A percentile compares a stretch with the other conserved stretches of the same genome.
These are phyloP conservation scores for Sminthurinus aureus DNA, from an alignment of 2,888 invertebrate species.

Conservation along the genomic window DNA sequence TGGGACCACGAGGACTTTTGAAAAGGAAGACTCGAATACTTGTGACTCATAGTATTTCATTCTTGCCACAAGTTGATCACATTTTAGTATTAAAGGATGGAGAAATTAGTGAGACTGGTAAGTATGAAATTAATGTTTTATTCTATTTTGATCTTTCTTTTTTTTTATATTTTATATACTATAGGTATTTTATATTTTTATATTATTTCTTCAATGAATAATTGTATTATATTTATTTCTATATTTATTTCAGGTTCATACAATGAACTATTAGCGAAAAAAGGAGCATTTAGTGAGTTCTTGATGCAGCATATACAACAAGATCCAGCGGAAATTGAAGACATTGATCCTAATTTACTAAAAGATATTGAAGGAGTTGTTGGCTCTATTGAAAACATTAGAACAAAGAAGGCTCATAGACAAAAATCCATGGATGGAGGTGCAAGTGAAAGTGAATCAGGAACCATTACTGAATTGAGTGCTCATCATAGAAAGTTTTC, in stretches of 20 bases:
- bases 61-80: too few species aligned
- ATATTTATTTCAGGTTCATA: too few species aligned
- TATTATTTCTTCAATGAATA: too few species aligned
- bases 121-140: too few species aligned
- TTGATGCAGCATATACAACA: slow-evolving; percentile 68
- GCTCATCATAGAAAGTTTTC: slow-evolving; percentile 26
- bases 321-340: slow-evolving; percentile 61
- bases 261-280: not conserved
- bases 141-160: too few species aligned
- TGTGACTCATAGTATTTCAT: slow-evolving; percentile 97
- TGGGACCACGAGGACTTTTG: slow-evolving; percentile 81
- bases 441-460: slow-evolving; percentile 26
- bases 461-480: slow-evolving; percentile 30
- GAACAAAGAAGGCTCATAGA: slow-evolving; percentile 3
- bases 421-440: slow-evolving; percentile 7
- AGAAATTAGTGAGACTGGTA: slow-evolving; percentile 86
- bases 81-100: slow-evolving; percentile 91
- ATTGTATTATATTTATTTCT: too few species aligned
- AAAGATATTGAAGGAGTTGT: slow-evolving; percentile 49
- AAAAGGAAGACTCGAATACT: slow-evolving; percentile 80
- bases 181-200: slow-evolving; percentile 69
- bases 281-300: slow-evolving; percentile 76
- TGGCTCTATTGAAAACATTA: slow-evolving; percentile 45
- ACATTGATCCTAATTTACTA: slow-evolving; percentile 46
- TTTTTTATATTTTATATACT: slow-evolving; percentile 88